A percentile compares a stretch with the other conserved stretches of the same genome.
Conservation (phyloP, 1,140 invertebrate species). For the Procambarus virginalis region DNA sequence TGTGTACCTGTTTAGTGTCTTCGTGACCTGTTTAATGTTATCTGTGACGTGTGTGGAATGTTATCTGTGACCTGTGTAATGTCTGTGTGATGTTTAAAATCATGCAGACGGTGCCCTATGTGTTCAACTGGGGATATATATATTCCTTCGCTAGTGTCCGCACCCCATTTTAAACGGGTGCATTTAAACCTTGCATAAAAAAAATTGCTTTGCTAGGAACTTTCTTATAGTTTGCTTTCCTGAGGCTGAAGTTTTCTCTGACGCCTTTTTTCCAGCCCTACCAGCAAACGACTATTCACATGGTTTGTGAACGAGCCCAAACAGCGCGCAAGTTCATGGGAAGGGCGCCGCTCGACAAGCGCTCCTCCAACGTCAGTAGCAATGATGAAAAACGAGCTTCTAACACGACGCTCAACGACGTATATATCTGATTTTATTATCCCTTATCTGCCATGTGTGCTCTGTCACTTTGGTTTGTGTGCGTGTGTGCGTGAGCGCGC, state of each 20-base stretch:
- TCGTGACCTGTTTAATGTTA: too few relatives aligned
- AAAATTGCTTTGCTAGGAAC: too few relatives aligned
- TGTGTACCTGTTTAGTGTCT: too few relatives aligned
- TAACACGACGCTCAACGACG: slow-evolving; percentile 53
- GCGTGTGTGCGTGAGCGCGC: not conserved
- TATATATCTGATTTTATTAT: slow-evolving; percentile 24
- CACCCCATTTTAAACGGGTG: too few relatives aligned
- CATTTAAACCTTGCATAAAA: too few relatives aligned
- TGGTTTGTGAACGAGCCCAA: slow-evolving; percentile 60
- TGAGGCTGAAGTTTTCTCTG: not conserved
- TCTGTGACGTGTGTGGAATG: too few relatives aligned
- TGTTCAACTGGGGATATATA: too few relatives aligned
- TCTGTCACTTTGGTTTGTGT: not conserved
- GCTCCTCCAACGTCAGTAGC: slow-evolving; percentile 46
- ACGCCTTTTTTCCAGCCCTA: slow-evolving; percentile 55
- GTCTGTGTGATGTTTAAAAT: too few relatives aligned
- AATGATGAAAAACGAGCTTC: slow-evolving; percentile 37
- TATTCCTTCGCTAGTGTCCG: too few relatives aligned
- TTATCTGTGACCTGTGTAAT: too few relatives aligned
- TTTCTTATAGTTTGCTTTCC: not conserved
- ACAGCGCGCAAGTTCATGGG: slow-evolving; percentile 51
- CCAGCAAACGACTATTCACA: slow-evolving; percentile 58
- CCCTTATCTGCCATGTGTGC: not conserved
- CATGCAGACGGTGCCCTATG: too few relatives aligned
- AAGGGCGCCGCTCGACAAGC: slow-evolving; percentile 27